phyloP scores from a whole-genome alignment of 2,113 vertebrate species.

The Notiomystis cincta region DNA sequence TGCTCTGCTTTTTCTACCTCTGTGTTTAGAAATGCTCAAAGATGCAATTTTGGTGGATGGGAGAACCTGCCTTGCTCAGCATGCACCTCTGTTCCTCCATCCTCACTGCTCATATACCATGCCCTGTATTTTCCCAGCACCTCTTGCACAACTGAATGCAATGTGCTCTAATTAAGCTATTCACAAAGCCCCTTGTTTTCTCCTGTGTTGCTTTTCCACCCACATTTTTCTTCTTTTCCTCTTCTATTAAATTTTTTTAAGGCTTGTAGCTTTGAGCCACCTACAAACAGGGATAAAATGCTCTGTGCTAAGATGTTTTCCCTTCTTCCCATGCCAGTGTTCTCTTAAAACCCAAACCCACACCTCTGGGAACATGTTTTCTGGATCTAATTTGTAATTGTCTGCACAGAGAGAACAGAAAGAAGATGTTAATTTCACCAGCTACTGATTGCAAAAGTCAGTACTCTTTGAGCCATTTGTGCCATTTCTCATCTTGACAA shows the following conservation, averaged over 20 bases:
- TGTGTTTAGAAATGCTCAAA: not conserved
- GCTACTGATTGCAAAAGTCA: not conserved
- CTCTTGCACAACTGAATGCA: not conserved
- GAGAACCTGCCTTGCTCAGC: not conserved
- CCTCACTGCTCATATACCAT: rapidly evolving
- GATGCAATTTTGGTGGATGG: rapidly evolving
- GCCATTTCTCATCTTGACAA: not conserved
- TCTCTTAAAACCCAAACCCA: not conserved
- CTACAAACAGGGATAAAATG: not conserved
- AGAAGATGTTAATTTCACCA: not conserved
- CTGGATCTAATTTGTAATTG: not conserved
- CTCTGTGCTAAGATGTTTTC: not conserved
- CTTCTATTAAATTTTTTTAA: not conserved
- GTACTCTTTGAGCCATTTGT: not conserved
- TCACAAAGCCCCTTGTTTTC: not conserved
- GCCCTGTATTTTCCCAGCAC: not conserved
- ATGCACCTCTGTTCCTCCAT: not conserved
- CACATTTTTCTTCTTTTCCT: not conserved
- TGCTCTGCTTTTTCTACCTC: not conserved
- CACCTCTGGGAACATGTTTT: not conserved
- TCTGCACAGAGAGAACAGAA: not conserved
- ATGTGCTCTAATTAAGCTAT: not conserved
- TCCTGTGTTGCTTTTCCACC: not conserved
- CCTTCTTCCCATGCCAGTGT: not conserved
- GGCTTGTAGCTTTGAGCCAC: not conserved